Percentiles rank a stretch among this genome's conserved stretches.
Evolutionary conservation across 2,113 vertebrate species (phyloP).

Genomic region (Phalacrocorax aristotelis): DNA sequence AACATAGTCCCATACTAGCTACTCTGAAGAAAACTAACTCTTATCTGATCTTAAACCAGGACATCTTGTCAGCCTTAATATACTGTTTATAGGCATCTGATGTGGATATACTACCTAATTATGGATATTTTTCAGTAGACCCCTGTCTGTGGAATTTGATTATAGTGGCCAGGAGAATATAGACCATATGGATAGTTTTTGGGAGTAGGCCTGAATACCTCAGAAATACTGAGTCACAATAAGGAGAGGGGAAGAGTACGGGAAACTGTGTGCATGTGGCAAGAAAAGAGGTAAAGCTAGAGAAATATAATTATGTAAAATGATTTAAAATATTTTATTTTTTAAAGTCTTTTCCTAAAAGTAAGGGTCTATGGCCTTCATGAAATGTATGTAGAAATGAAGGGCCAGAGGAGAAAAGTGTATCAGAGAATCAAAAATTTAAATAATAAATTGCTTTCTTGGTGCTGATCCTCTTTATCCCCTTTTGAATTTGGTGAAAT

Average conservation of each 20-base stretch:
- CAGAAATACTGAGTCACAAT: conserved; percentile 51
- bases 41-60: no score
- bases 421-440: background rate
- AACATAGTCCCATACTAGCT: no score
- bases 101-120: background rate
- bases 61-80: background rate
- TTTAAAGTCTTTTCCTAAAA: background rate
- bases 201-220: background rate
- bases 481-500: background rate
- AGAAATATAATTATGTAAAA: background rate
- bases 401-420: background rate
- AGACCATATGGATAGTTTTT: background rate
- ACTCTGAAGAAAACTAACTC: no score
- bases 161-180: background rate
- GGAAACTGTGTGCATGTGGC: background rate
- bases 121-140: background rate
- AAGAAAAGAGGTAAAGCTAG: background rate
- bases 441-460: background rate
- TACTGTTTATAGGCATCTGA: background rate
- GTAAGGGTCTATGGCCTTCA: background rate
- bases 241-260: background rate
- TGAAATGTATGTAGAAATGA: background rate
- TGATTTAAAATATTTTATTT: background rate
- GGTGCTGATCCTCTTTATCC: background rate
- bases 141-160: background rate